These are phyloP conservation scores for Pampus argenteus DNA, from an alignment of 2,797 vertebrate genomes.

Conservation along the genomic window DNA sequence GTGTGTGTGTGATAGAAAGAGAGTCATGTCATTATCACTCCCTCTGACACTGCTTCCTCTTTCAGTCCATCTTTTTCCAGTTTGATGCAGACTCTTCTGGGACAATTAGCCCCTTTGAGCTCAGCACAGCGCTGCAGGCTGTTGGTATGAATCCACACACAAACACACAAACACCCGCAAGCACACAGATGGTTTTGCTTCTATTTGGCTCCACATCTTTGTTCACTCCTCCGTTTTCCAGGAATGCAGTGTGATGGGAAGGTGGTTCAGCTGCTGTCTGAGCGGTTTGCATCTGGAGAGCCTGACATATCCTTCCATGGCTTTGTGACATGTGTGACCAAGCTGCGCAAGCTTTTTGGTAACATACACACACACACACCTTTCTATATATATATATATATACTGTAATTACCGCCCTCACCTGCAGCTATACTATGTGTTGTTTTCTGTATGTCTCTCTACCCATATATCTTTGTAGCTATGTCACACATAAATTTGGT, in stretches of 20 bases:
- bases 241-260: slow-evolving; percentile 80
- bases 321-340: slow-evolving; percentile 82
- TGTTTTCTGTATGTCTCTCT: too few species aligned
- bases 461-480: not conserved
- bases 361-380: slow-evolving; percentile 42
- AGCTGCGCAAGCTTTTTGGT: slow-evolving; percentile 84
- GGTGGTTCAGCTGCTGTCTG: slow-evolving; percentile 79
- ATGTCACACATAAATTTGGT: not conserved
- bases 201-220: slow-evolving; percentile 23
- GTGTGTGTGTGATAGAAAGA: not conserved
- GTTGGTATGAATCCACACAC: slow-evolving; percentile 67
- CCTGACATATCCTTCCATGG: slow-evolving; percentile 77
- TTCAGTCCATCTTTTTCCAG: slow-evolving; percentile 79
- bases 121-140: slow-evolving; percentile 78
- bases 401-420: not conserved
- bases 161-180: slow-evolving; percentile 15
- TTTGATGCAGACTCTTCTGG: slow-evolving; percentile 85
- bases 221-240: slow-evolving; percentile 47
- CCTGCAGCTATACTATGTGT: too few species aligned
- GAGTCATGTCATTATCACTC: not conserved
- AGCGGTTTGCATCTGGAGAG: slow-evolving; percentile 82
- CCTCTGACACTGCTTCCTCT: slow-evolving; percentile 20
- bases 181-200: not conserved
- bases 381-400: not conserved
- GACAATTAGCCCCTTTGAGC: slow-evolving; percentile 85